A percentile compares a stretch with the other conserved stretches of the same genome.
Evolutionary conservation across 2,113 vertebrate species (phyloP).

Genomic region (Oenanthe melanoleuca): DNA sequence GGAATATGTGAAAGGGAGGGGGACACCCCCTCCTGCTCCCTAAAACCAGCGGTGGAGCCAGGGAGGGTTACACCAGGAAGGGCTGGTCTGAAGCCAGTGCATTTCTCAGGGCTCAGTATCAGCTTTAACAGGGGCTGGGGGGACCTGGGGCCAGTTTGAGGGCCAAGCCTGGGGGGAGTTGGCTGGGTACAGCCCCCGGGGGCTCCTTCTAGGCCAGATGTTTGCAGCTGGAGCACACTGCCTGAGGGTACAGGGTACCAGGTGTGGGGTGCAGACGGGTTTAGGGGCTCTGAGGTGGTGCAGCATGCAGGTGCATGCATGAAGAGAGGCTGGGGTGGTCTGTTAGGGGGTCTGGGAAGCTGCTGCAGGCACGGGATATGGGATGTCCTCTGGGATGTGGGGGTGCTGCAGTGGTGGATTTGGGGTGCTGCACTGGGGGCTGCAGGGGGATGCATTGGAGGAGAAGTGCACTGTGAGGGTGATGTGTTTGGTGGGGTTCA

Average conservation of each 20-base stretch:
- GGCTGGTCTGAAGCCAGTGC: not conserved
- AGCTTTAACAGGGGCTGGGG: not conserved
- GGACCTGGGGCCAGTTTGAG: not conserved
- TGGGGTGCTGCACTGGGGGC: not conserved
- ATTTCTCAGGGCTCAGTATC: not conserved
- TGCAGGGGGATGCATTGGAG: not conserved
- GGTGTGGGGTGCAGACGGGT: not conserved
- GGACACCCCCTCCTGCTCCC: not conserved
- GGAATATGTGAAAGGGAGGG: not conserved
- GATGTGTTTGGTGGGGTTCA: not conserved
- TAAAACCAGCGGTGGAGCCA: not conserved
- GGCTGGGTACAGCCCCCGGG: not conserved
- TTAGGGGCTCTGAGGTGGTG: not conserved
- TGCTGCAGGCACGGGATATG: not conserved
- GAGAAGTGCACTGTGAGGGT: not conserved
- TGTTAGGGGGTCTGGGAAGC: not conserved
- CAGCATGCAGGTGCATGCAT: not conserved
- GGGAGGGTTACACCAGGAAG: not conserved
- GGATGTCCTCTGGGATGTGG: not conserved
- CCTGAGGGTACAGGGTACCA: not conserved
- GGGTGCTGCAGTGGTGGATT: not conserved
- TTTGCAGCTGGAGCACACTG: not conserved
- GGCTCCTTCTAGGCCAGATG: not conserved
- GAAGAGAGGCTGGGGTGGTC: not conserved
- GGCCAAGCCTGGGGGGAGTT: not conserved